Base-by-base conservation (phyloP, 1,140 invertebrate species). In the Drosophila kurseongensis region DNA sequence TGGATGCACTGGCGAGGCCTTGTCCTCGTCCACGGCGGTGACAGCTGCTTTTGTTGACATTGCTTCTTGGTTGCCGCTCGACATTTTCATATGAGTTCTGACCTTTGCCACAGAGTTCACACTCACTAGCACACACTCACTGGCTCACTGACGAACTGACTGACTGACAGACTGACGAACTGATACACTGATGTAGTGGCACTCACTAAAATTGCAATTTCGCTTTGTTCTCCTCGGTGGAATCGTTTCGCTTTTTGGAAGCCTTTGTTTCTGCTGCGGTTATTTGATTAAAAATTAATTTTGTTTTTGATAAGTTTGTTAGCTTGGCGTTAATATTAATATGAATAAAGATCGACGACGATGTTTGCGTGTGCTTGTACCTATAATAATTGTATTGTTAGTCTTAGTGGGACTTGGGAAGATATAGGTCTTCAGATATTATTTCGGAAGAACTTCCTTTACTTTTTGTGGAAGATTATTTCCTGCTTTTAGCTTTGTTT, bases 71-170 rank as follows among this genome's bases (percentile, higher is more conserved):
- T 69, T 72, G 59, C 61, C 56, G 47, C 50, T 68, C 63, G 79
- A 83, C 83, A 88, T 86, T 77, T 76, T 83, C 75, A 73, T 83
- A 60, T 79, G 63, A 76, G 56, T 73, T 61, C 52, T 83, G 73
- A 80, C 83, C 75, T 80, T 88, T 86, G 51, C 57, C 52, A 51
- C 48, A 66, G 54, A 57, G 69, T 61, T 75, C 57, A 60, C 75
- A 44, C 47, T 50, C 44, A 58, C 40, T 16, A 23, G 10, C 40
- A 60, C 42, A 59, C 23, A 51, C 48, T 13, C n/a, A 32, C 58
- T 48, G 50, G 16, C 40, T 16, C 12, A 29, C 47, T 50, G 42
- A 18, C 16, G 0, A 44, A 23, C 18, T 23, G 44, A 23, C 44
- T 0, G 6, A 12, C 5, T 23, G 44, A 27, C 44, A 9, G 4